Evolutionary conservation across 2,797 vertebrate species (phyloP).

Genomic region (Anguilla megastoma): DNA sequence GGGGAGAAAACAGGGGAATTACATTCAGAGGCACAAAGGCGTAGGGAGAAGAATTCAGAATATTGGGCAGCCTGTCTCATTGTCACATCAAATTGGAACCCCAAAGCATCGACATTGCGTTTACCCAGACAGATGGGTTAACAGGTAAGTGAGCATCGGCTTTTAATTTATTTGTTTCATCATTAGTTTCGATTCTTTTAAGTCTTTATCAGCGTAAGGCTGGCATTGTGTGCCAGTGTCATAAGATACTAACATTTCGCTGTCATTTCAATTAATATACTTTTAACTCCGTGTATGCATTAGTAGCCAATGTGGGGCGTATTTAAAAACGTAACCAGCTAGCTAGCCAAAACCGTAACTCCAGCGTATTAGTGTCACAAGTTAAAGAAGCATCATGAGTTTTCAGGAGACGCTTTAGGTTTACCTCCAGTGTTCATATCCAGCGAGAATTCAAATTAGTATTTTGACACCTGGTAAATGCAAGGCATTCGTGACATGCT

Average conservation of each 20-base stretch:
- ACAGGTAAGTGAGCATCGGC: constrained; percentile 79
- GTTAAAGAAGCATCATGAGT: constrained; percentile 43
- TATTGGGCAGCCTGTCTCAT: constrained; percentile 64
- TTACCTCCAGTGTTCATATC: constrained; percentile 37
- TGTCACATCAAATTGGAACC: constrained; percentile 69
- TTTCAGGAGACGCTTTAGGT: constrained; percentile 29
- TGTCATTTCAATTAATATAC: constrained; percentile 62
- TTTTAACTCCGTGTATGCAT: constrained; percentile 47
- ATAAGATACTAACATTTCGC: constrained; percentile 9
- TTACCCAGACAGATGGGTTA: constrained; percentile 82
- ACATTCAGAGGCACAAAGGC: constrained; percentile 65
- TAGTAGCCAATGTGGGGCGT: constrained; percentile 44
- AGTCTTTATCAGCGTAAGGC: background rate
- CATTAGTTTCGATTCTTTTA: constrained; percentile 38
- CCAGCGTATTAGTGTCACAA: constrained; percentile 47
- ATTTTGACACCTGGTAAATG: constrained; percentile 58
- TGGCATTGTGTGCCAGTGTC: background rate
- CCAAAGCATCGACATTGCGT: constrained; percentile 68
- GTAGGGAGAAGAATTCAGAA: constrained; percentile 62
- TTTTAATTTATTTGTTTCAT: constrained; percentile 43
- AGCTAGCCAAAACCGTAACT: constrained; percentile 59
- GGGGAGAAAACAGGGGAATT: constrained; percentile 72
- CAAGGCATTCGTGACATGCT: constrained; percentile 44
- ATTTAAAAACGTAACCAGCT: constrained; percentile 51
- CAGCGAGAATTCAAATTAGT: constrained; percentile 46